A percentile compares a stretch with the other conserved stretches of the same genome.
Evolutionary conservation across 2,113 vertebrate genomes (phyloP).

Genomic region (Elephantulus edwardii): DNA sequence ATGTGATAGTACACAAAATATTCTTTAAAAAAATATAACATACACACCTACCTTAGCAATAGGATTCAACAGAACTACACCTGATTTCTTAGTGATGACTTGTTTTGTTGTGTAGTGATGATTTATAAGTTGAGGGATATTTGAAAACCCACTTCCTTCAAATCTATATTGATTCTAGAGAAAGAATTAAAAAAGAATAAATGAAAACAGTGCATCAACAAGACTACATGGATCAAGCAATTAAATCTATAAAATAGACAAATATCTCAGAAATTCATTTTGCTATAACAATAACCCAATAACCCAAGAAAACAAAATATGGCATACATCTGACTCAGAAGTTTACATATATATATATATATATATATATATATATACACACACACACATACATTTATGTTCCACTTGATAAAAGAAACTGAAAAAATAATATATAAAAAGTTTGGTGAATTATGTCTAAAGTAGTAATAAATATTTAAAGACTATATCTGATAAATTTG

Average conservation of each 20-base stretch:
- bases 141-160: constrained; percentile 96
- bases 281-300: background rate
- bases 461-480: constrained; percentile 3
- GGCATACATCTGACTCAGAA: background rate
- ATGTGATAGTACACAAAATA: too few species aligned
- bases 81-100: constrained; percentile 99
- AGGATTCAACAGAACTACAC: constrained; percentile 93
- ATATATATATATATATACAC: too few species aligned
- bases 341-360: too few species aligned
- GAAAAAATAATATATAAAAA: background rate
- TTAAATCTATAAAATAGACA: background rate
- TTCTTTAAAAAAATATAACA: constrained; percentile 24
- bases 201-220: constrained; percentile 39
- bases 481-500: background rate
- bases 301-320: constrained; percentile 1
- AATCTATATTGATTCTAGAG: constrained; percentile 95
- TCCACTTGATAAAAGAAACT: background rate
- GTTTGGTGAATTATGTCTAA: background rate
- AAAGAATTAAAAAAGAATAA: constrained; percentile 48
- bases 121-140: constrained; percentile 97
- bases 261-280: background rate
- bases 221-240: background rate
- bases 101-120: constrained; percentile 96
- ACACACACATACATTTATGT: background rate
- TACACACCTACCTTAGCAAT: constrained; percentile 90